These are phyloP conservation scores for Caenorhabditis becei DNA, from an alignment of 2,888 invertebrate genomes.

Conservation along the genomic window DNA sequence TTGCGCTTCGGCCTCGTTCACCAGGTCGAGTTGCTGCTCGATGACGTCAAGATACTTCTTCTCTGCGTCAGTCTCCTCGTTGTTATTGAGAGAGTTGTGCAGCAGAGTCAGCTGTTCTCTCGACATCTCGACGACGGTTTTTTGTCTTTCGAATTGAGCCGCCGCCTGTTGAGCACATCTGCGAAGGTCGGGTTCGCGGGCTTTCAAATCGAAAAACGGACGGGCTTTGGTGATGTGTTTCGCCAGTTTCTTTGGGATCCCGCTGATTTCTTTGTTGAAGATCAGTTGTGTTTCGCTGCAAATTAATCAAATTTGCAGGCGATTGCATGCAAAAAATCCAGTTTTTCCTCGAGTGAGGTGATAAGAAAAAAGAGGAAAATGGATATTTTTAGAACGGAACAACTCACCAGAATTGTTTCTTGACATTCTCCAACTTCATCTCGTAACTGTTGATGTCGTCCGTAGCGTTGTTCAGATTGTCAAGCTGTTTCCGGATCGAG, in stretches of 20 bases:
- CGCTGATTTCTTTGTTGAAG: constrained; percentile 48
- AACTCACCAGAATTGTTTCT: constrained; percentile 50
- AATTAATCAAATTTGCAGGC: too few species aligned
- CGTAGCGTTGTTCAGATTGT: constrained; percentile 56
- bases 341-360: neutral
- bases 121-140: constrained; percentile 47
- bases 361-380: too few species aligned
- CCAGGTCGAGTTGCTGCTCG: constrained; percentile 49
- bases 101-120: constrained; percentile 43
- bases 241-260: constrained; percentile 34
- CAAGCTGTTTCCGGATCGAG: constrained; percentile 53
- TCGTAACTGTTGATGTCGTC: constrained; percentile 57
- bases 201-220: constrained; percentile 46
- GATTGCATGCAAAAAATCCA: constrained; percentile 5
- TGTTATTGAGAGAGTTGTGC: constrained; percentile 33
- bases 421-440: constrained; percentile 43
- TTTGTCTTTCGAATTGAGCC: constrained; percentile 45
- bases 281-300: constrained; percentile 58
- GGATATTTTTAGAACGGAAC: too few species aligned
- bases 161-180: constrained; percentile 56
- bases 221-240: constrained; percentile 55
- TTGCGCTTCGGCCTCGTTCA: constrained; percentile 46
- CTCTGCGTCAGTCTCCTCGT: constrained; percentile 37
- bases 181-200: constrained; percentile 35
- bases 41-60: constrained; percentile 49